Evolutionary conservation across 2,888 invertebrate genomes (phyloP).

Genomic region (Dolichomitus sp.): DNA sequence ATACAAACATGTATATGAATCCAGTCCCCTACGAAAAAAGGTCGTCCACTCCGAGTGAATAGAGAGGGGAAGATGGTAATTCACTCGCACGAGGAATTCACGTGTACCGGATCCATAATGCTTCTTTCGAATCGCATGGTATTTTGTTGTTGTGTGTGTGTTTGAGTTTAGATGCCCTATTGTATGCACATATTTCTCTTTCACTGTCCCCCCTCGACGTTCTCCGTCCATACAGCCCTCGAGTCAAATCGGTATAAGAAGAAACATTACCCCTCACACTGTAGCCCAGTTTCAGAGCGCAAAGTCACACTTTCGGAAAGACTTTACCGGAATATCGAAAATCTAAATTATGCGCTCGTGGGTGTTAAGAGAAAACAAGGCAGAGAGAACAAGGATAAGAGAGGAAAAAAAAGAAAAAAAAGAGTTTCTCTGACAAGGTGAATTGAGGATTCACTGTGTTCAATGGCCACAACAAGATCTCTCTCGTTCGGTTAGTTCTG

Average conservation of each 20-base stretch:
- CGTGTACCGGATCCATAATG: slow-evolving; percentile 14
- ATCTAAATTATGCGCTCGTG: slow-evolving; percentile 60
- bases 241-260: slow-evolving; percentile 40
- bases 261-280: slow-evolving; percentile 5
- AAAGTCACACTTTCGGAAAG: slow-evolving; percentile 32
- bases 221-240: background rate
- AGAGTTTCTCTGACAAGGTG: slow-evolving; percentile 48
- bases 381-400: slow-evolving; percentile 10
- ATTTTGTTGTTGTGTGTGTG: slow-evolving; percentile 8
- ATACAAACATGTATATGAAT: slow-evolving; percentile 27
- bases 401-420: slow-evolving; percentile 7
- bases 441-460: slow-evolving; percentile 46
- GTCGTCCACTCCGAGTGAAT: slow-evolving; percentile 12
- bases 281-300: background rate
- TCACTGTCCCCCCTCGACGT: background rate
- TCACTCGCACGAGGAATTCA: slow-evolving; percentile 63
- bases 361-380: slow-evolving; percentile 62
- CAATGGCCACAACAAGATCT: slow-evolving; percentile 45
- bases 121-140: slow-evolving; percentile 15
- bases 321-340: slow-evolving; percentile 62
- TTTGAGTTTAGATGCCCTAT: slow-evolving; percentile 52
- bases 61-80: slow-evolving; percentile 52
- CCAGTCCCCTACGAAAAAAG: slow-evolving; percentile 12
- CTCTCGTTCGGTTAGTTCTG: slow-evolving; percentile 72
- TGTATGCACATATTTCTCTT: slow-evolving; percentile 24